phyloP scores from a whole-genome alignment of 2,888 invertebrate genomes.

The Monochamus alternatus region DNA sequence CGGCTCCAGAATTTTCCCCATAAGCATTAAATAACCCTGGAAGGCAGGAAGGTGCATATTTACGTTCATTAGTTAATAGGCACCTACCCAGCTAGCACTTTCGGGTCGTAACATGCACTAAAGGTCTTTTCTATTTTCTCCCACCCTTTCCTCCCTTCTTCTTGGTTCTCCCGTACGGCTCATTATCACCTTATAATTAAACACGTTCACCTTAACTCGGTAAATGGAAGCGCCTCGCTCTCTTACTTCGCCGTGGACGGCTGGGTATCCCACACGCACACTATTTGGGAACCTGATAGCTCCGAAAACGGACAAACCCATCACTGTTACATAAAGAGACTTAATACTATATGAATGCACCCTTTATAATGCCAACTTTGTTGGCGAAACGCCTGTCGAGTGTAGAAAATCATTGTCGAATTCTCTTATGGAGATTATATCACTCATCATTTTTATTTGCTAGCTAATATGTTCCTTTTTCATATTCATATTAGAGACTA shows the following conservation, averaged over 20 bases:
- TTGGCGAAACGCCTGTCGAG: too few species aligned
- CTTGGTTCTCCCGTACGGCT: slow-evolving; percentile 7
- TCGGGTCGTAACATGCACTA: not conserved
- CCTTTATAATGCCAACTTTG: too few species aligned
- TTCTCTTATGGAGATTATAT: too few species aligned
- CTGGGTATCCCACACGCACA: not conserved
- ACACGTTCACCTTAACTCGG: slow-evolving; percentile 13
- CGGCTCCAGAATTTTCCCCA: not conserved
- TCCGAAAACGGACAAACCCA: too few species aligned
- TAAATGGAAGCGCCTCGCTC: not conserved
- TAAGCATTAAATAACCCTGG: not conserved
- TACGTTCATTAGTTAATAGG: slow-evolving; percentile 8
- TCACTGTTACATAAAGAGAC: too few species aligned
- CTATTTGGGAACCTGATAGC: not conserved
- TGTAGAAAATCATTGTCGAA: too few species aligned
- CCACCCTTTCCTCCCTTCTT: slow-evolving; percentile 9
- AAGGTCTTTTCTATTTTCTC: slow-evolving; percentile 14
- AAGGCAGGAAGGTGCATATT: not conserved
- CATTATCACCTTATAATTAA: slow-evolving; percentile 23
- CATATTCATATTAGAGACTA: too few species aligned
- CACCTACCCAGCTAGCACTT: not conserved
- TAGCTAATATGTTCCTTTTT: too few species aligned
- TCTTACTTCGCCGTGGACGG: not conserved
- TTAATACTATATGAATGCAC: too few species aligned
- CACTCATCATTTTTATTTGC: too few species aligned